Percentiles rank a stretch among this genome's conserved stretches.
Conservation (phyloP, 1,140 invertebrate species). For the Sesamia nonagrioides region DNA sequence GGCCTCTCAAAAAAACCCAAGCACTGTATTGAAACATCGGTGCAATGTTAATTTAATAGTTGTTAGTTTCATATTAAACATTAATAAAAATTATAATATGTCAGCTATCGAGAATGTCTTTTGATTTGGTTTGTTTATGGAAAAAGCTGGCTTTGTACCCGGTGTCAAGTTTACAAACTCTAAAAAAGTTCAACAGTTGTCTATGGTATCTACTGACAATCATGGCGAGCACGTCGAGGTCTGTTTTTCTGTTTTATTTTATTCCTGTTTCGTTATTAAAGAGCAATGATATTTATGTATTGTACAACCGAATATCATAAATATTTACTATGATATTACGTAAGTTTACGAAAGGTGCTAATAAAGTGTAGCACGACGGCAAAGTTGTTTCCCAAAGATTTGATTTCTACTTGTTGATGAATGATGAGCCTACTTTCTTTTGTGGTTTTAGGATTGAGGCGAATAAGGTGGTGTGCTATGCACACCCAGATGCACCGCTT, state of each 20-base stretch:
- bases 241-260: conserved; percentile 82
- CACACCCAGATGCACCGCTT: conserved; percentile 97
- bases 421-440: conserved; percentile 71
- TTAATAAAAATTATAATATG: not conserved
- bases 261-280: conserved; percentile 65
- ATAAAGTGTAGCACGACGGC: conserved; percentile 45
- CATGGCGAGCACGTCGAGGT: conserved; percentile 88
- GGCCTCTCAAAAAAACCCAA: no score
- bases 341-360: conserved; percentile 65
- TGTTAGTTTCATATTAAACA: no score
- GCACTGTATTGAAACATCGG: no score
- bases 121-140: conserved; percentile 15
- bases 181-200: conserved; percentile 57
- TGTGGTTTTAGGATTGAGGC: conserved; percentile 89
- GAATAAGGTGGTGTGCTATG: conserved; percentile 95
- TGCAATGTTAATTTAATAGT: no score
- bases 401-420: conserved; percentile 68
- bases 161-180: conserved; percentile 3
- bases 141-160: not conserved
- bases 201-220: conserved; percentile 74
- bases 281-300: conserved; percentile 57
- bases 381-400: conserved; percentile 51
- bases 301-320: conserved; percentile 61
- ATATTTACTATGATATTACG: conserved; percentile 64
- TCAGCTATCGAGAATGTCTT: conserved; percentile 19